A percentile compares a stretch with the other conserved stretches of the same genome.
Evolutionary conservation across 2,888 invertebrate species (phyloP).

Genomic region (Drosophila merina): DNA sequence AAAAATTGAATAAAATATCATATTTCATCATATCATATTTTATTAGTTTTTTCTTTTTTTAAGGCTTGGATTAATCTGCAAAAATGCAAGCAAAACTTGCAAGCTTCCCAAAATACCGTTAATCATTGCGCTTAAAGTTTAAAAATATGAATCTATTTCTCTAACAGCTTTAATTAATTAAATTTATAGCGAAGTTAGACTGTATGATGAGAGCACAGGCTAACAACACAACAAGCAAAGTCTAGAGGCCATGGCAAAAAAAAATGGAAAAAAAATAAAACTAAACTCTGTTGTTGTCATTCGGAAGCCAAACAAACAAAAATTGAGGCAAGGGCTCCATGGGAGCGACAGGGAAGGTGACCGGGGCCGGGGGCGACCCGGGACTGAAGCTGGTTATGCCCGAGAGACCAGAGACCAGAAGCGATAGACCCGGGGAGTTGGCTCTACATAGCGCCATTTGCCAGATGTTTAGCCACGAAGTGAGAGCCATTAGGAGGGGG

Average conservation of each 20-base stretch:
- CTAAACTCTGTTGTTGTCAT: constrained; percentile 38
- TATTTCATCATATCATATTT: not conserved
- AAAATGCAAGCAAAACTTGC: too few species aligned
- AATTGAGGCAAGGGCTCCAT: not conserved
- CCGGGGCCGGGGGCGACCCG: not conserved
- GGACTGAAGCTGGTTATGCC: constrained; percentile 9
- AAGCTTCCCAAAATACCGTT: not conserved
- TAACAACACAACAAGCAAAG: constrained; percentile 65
- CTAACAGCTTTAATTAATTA: not conserved
- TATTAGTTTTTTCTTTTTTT: not conserved
- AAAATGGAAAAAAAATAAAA: constrained; percentile 32
- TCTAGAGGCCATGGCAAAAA: constrained; percentile 38
- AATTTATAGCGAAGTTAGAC: not conserved
- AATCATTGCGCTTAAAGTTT: not conserved
- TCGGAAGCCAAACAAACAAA: constrained; percentile 71
- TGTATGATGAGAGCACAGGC: constrained; percentile 35
- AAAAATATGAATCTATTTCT: not conserved
- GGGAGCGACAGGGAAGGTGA: not conserved
- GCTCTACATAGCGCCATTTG: constrained; percentile 26
- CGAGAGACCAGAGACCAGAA: constrained; percentile 8
- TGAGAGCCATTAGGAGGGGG: not conserved
- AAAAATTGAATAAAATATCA: not conserved
- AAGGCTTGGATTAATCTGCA: not conserved
- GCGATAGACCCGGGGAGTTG: constrained; percentile 5
- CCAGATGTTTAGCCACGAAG: constrained; percentile 24